Evolutionary conservation across 2,113 vertebrate species (phyloP), one percentile per base, ranked within the genome.

Genomic region (Tenebrosternarchus preto): DNA sequence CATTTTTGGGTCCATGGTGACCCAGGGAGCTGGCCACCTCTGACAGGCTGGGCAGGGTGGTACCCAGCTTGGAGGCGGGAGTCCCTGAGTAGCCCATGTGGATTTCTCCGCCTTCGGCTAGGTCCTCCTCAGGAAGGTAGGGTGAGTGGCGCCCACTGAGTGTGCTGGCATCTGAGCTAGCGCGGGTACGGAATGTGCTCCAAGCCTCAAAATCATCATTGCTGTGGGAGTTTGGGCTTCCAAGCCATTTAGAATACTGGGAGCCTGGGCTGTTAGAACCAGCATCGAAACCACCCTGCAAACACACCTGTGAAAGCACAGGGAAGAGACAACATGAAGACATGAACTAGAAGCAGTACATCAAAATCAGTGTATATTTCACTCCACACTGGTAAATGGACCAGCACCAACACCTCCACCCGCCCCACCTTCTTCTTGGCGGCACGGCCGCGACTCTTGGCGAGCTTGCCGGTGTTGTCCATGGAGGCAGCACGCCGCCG

Each of bases 391-490:
- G 33, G 11, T 46, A 9, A 46, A 46, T 6, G 43, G 1, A 46
- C 43, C 3, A 46, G 6, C 17, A 5, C 17, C 12, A 2, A 31
- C 15, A 3, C 27, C 25, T 29, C 25, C 29, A 1, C 15, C 25
- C 25, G 2, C 0, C 61, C 72, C 22, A 93, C 95, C 91, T 99
- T 99, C 87, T 99, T 99, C 93, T 98, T 99, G 43, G 96, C 92
- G 15, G 96, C 97, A 61, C 96, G 94, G 82, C 96, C 96, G 85
- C 95, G 93, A 90, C 96, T 98, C 91, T 97, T 98, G 31, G 94
- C 89, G 80, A 99, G 95, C 86, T 99, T 98, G 87, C 96, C 98
- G 93, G 95, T 98, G 93, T 98, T 98, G 91, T 99, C 97, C 97
- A 99, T 98, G 76, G 98, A 99, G 0, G 94, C 94, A 0, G 97